Evolutionary conservation across 2,113 vertebrate species (phyloP), one percentile per base, ranked within the genome.

Genomic region (Anoplopoma fimbria): DNA sequence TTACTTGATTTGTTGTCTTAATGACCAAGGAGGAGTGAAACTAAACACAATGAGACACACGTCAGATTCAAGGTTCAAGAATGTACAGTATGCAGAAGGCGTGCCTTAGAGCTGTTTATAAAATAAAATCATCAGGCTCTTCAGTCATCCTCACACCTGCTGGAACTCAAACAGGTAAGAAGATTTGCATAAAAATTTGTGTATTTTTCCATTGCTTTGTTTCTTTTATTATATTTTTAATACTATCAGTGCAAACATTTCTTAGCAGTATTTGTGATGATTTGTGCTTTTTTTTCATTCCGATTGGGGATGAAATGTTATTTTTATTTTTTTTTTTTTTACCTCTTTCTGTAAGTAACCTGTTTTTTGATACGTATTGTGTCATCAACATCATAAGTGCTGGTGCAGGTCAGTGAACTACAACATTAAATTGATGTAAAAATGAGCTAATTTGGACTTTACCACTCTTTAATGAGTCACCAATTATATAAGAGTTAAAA

Each of bases 101-200:
- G 74, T 69, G 79, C 25, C 57, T 49, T 6, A 19, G 15, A 55
- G 3, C 3, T 31, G 5, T 7, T 25, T 25, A 86, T 86, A 55
- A 81, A n/a, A 55, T 19, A 25, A 14, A 2, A 29, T 4, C 31
- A 4, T 85, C 49, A 14, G 58, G 10, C 0, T 17, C 8, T 27
- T 14, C 6, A 1, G 23, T 47, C 19, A 68, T 0, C 1, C 57
- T 9, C 21, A 55, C 60, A 55, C 13, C 74, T 36, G n/a, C 69
- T 40, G 63, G 49, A 40, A 27, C 13, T 58, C 75, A 38, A 63
- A 51, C 69, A 79, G 75, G 79, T 78, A 69, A 85, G 9, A 51
- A 9, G 7, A 79, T 34, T 55, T 31, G 0, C 3, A 19, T 33
- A 7, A 9, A 14, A 8, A 23, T 17, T 57, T 34, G 1, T 25